These are phyloP conservation scores for Ptiloglossa arizonensis DNA, from an alignment of 1,140 invertebrate species.

Conservation along the genomic window DNA sequence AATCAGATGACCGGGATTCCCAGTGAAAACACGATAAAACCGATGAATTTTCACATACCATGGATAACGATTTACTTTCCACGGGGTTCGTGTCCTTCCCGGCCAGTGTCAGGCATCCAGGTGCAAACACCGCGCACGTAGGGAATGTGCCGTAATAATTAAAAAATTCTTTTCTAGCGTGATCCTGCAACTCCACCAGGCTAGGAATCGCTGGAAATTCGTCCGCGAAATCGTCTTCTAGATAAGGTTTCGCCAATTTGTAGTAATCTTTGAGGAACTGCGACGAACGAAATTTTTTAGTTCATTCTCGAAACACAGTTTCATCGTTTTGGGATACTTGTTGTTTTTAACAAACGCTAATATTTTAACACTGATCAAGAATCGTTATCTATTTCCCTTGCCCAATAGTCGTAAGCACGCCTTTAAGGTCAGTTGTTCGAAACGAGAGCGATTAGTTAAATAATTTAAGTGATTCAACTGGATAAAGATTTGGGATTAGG, in stretches of 20 bases:
- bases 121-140: constrained; percentile 48
- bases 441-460: too few relatives aligned
- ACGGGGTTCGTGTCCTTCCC: constrained; percentile 26
- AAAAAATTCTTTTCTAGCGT: constrained; percentile 33
- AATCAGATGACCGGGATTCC: background rate
- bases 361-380: too few relatives aligned
- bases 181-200: constrained; percentile 14
- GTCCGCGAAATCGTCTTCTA: background rate
- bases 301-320: too few relatives aligned
- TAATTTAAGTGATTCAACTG: too few relatives aligned
- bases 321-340: too few relatives aligned
- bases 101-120: constrained; percentile 30
- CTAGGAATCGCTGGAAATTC: background rate
- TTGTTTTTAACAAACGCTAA: too few relatives aligned
- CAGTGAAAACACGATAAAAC: background rate
- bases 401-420: too few relatives aligned
- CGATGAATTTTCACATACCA: constrained; percentile 29
- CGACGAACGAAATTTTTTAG: background rate
- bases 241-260: background rate
- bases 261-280: constrained; percentile 21
- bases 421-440: too few relatives aligned
- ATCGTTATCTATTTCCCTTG: too few relatives aligned
- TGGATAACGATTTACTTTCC: constrained; percentile 45
- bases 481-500: too few relatives aligned
- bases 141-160: constrained; percentile 12